phyloP scores from a whole-genome alignment of 2,797 vertebrate genomes.

The Cynopterus sphinx region DNA sequence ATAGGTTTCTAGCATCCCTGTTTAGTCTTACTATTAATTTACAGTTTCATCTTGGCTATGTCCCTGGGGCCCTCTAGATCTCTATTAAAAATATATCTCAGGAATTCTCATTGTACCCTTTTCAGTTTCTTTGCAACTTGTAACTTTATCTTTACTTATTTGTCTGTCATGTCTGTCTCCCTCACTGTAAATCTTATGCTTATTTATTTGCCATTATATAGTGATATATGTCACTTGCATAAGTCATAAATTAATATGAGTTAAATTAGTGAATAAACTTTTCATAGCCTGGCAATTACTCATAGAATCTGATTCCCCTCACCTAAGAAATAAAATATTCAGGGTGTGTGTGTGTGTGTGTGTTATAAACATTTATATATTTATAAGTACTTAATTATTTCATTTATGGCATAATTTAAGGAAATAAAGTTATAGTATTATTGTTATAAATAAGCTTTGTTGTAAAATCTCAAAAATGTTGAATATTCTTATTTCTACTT shows the following conservation, averaged over 20 bases:
- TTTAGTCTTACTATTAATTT: not conserved
- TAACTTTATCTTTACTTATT: not conserved
- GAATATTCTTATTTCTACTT: conserved; percentile 17
- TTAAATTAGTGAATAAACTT: not conserved
- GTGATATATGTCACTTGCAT: not conserved
- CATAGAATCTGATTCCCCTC: not conserved
- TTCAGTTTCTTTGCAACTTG: not conserved
- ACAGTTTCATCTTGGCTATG: not conserved
- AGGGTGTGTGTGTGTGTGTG: not conserved
- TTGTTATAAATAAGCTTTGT: not conserved
- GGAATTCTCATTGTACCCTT: not conserved
- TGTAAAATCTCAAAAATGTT: conserved; percentile 11
- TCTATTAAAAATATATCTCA: not conserved
- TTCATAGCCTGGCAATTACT: not conserved
- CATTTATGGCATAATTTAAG: not conserved
- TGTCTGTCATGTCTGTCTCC: not conserved
- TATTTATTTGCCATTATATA: not conserved
- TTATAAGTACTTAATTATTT: conserved; percentile 26
- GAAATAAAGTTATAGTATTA: not conserved
- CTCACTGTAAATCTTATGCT: not conserved
- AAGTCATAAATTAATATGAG: not conserved
- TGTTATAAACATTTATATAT: not conserved
- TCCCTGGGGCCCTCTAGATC: not conserved
- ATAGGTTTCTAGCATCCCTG: not conserved
- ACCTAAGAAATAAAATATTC: conserved; percentile 5